A percentile compares a stretch with the other conserved stretches of the same genome.
Evolutionary conservation across 2,113 vertebrate genomes (phyloP).

Genomic region (Tupaia tana): DNA sequence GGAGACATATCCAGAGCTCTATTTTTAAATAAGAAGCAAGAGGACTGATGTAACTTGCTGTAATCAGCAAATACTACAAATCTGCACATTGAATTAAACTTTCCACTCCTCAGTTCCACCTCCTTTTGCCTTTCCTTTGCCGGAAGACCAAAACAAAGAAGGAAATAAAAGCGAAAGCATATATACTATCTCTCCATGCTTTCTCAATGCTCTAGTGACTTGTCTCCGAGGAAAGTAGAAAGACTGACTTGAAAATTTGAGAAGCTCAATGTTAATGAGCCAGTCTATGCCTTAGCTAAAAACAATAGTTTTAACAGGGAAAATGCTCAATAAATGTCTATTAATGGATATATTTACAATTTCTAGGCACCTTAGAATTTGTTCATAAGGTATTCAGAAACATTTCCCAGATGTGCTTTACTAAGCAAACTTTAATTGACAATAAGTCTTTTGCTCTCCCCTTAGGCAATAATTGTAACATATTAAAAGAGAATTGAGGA

Average conservation of each 20-base stretch:
- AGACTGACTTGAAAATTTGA: background rate
- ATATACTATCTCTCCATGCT: background rate
- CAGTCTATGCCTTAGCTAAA: background rate
- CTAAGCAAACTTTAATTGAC: constrained; percentile 57
- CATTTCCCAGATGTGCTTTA: constrained; percentile 14
- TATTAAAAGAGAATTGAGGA: background rate
- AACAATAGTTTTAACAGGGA: background rate
- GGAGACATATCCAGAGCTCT: background rate
- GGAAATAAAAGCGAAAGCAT: background rate
- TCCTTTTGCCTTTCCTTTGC: background rate
- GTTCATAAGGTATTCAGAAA: constrained; percentile 24
- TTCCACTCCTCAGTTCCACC: background rate
- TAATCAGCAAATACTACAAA: background rate
- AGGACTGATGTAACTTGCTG: background rate
- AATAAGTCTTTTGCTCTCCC: constrained; percentile 22
- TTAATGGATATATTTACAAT: constrained; percentile 7
- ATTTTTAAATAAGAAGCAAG: constrained; percentile 29
- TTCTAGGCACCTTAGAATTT: background rate
- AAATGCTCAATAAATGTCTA: constrained; percentile 13
- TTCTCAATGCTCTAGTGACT: background rate
- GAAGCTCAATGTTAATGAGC: background rate
- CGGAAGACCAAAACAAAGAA: background rate
- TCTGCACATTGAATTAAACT: background rate
- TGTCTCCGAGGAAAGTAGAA: background rate
- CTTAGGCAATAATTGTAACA: constrained; percentile 14